Percentiles rank a stretch among this genome's conserved stretches.
Conservation (phyloP, 1,140 invertebrate species). For the Babylonia areolata region DNA sequence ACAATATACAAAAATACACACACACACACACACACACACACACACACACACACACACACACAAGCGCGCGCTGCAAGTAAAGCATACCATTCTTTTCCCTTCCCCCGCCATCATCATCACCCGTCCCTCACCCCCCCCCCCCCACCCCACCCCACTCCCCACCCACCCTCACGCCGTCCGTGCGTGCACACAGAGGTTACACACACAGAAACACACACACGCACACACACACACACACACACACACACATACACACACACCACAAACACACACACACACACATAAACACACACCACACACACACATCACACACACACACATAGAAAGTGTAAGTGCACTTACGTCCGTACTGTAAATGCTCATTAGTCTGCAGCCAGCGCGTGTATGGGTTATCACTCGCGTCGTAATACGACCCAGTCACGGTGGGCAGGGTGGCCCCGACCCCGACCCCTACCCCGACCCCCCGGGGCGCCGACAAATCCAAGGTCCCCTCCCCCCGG, state of each 20-base stretch:
- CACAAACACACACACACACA: too few species aligned
- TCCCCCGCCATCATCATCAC: too few species aligned
- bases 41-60: too few species aligned
- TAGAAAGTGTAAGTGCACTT: neutral
- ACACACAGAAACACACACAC: neutral
- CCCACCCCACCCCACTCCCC: too few species aligned
- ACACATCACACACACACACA: neutral
- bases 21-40: too few species aligned
- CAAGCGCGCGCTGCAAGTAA: too few species aligned
- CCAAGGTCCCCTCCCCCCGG: slow-evolving; percentile 21
- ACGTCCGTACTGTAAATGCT: slow-evolving; percentile 49
- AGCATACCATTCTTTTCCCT: too few species aligned
- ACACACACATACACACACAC: too few species aligned
- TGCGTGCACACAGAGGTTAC: too few species aligned
- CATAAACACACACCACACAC: neutral
- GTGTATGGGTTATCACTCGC: slow-evolving; percentile 68
- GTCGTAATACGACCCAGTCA: slow-evolving; percentile 57
- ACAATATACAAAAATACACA: too few species aligned
- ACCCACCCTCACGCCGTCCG: too few species aligned
- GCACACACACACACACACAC: neutral
- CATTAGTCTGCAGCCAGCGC: slow-evolving; percentile 69
- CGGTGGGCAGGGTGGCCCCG: slow-evolving; percentile 14
- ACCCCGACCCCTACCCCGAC: neutral
- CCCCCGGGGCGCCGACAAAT: slow-evolving; percentile 18
- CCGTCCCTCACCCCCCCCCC: too few species aligned